A percentile compares a stretch with the other conserved stretches of the same genome.
phyloP scores from a whole-genome alignment of 2,797 vertebrate species.

The Malurus splendens region DNA sequence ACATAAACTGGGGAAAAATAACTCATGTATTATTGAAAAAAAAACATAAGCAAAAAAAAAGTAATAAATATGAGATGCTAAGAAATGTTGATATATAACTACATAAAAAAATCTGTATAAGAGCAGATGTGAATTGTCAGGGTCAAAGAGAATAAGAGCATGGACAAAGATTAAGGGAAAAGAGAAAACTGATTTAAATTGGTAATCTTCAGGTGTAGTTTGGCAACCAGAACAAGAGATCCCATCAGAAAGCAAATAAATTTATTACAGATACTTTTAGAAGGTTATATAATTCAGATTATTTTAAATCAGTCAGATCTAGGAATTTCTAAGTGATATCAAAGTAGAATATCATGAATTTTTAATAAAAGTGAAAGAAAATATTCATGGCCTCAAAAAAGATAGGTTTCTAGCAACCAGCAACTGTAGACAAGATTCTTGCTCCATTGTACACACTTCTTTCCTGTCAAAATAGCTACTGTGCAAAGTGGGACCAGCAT shows the following conservation, averaged over 20 bases:
- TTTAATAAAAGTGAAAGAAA: not conserved
- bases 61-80: not conserved
- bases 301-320: not conserved
- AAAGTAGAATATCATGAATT: not conserved
- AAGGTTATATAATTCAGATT: not conserved
- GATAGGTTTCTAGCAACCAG: not conserved
- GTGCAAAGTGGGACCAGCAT: not conserved
- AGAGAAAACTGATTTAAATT: not conserved
- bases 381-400: not conserved
- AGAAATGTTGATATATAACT: not conserved
- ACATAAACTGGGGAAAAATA: not conserved
- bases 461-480: not conserved
- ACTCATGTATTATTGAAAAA: not conserved
- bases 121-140: not conserved
- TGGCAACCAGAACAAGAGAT: not conserved
- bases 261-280: not conserved
- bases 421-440: not conserved
- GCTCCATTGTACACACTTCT: fast-evolving
- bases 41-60: not conserved
- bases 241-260: not conserved
- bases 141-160: not conserved
- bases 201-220: not conserved
- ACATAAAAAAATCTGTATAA: not conserved
- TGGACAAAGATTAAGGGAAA: not conserved
- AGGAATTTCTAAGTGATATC: not conserved